Evolutionary conservation across 2,797 vertebrate species (phyloP), one percentile per base, ranked within the genome.

Genomic region (Halcyon smyrnensis): DNA sequence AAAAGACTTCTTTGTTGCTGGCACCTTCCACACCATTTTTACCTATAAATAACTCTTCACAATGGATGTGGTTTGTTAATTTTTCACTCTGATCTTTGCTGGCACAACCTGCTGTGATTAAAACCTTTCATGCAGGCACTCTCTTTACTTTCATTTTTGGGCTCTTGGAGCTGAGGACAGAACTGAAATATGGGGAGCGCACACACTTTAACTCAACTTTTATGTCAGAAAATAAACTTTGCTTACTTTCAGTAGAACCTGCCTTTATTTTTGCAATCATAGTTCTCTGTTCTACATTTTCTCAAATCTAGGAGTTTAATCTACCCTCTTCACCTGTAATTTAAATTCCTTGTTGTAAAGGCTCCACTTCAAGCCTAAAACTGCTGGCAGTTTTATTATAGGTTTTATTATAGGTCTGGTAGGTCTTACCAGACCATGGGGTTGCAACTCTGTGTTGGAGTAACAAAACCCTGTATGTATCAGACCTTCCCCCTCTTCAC

Each of bases 321-420:
- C 46, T 93, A 95, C 84, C 86, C 88, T 92, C 91, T 84, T 82
- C 25, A 6, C 51, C 62, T 3, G 1, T 32, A 68, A 92, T 77
- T 89, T 57, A 91, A 28, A 83, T 83, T 89, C 83, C 89, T 87
- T 68, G 12, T 37, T 87, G 80, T 48, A 91, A 93, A 92, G 57
- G 15, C 45, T 94, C 60, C 56, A 63, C 51, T 89, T 84, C 14
- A 54, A 92, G 64, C 60, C 56, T 71, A n/a, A 36, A 93, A 90
- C 71, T 93, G 74, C 67, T 84, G 80, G 90, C 64, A 89, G 64
- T 70, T 95, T 67, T 69, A 48, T 87, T 81, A 83, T 4, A 83
- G 87, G 64, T 70, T 95, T 67, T 69, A 48, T 87, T 81, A 83
- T 4, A 83, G 87, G 95, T 87, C 92, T 94, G 87, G 60, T 83